Base-by-base conservation (phyloP, 2,888 invertebrate species). In the Fragum fragum region DNA sequence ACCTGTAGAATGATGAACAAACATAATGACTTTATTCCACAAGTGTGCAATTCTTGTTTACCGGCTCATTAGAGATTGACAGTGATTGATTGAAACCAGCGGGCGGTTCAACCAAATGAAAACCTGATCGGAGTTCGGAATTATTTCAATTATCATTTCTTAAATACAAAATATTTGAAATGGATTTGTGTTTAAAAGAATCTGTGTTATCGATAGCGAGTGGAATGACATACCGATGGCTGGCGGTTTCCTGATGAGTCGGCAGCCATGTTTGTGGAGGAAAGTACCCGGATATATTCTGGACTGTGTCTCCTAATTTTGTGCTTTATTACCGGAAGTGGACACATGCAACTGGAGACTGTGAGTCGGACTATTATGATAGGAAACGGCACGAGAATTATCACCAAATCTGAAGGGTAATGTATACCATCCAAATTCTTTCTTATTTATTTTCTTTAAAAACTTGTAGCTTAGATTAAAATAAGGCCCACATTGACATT, bases 11-110 rank as follows among this genome's bases (percentile, higher is more conserved):
- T 23, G 36, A 36, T 66, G 66, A 42, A 36, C 66, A 66, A 66
- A 66, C 36, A 66, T 66, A 66, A 66, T 66, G 32, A 66, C 36
- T 42, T 66, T 42, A 66, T 66, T 66, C 66, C 66, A 66, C 42
- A 14, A 9, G n/a, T 66, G 23, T 66, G 66, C 66, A 66, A 21
- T 66, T 66, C 66, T 66, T 66, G 66, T 39, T 66, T 36, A 42
- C 29, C 63, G 63, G 28, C 63, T 63, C 63, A 63, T 63, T 63
- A 63, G 14, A n/a, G 42, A 66, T 21, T 66, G 66, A 66, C 66
- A 66, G 66, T 66, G 66, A 66, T 66, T 23, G 66, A 66, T 66
- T 42, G 23, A 11, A 26, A 66, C 21, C 66, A 66, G 66, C 66
- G 26, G 66, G 66, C 42, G 66, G 42, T 47, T 5, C 47, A 47